Base-by-base conservation (phyloP, 1,140 invertebrate species). In the Trissolcus basalis region DNA sequence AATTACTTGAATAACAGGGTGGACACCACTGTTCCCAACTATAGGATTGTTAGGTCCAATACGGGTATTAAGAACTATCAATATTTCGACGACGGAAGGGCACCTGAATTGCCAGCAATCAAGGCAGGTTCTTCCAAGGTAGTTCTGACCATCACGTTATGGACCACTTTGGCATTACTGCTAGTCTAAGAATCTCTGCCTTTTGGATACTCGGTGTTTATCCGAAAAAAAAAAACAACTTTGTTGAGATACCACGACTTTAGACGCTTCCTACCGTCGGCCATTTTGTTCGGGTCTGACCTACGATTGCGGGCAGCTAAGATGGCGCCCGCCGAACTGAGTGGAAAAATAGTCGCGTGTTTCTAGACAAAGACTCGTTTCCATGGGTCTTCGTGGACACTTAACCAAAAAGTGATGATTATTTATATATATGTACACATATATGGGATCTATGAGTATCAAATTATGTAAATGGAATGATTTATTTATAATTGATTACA, bases 11-110 rank as follows among this genome's bases (percentile, higher is more conserved):
- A 89, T 39, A 89, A 89, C 54, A 86, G 86, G 19, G 88, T 92
- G 8, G 89, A 90, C 50, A 65, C 84, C 1, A 84, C 83, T 11
- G 83, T 89, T 43, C 86, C 90, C 1, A 93, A 93, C 80, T 93
- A 91, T 77, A 89, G 92, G 41, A 89, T 92, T 36, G 85, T 92
- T 36, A 81, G 65, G 61, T 85, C 89, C 3, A 87, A 84, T 27
- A 88, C 89, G 1, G 89, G 90, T 0, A 85, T 89, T 12, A 91
- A 91, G 79, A 93, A 88, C 75, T 94, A 94, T 83, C 89, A 93
- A 73, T 92, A 91, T 75, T 88, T 74, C 13, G 82, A 83, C 15
- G 81, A 90, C 13, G 85, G 84, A 51, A 65, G 55, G 43, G 43
- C 85, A 13, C 86, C 88, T 0, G 70, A 68, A 1, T 41, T 82